Base-by-base conservation (phyloP, 2,888 invertebrate species). In the Resseliella maxima region DNA sequence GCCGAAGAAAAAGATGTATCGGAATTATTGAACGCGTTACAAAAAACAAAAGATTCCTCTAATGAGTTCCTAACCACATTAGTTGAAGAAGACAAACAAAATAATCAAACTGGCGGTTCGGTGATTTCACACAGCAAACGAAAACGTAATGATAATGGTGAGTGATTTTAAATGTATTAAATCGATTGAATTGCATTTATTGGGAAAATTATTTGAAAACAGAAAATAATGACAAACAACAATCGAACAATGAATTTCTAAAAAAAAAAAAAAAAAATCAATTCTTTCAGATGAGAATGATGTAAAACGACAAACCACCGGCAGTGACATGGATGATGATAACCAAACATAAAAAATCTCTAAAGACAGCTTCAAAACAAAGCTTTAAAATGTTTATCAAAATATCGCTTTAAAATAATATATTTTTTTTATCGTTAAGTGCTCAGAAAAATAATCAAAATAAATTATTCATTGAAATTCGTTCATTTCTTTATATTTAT, bases 21-120 rank as follows among this genome's bases (percentile, higher is more conserved):
- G 3, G 24, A 1, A n/a, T n/a, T 83, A n/a, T 83, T 83, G 38
- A 38, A 38, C n/a, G 83, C 38, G 1, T 24, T 83, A 38, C 83
- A 83, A 83, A 83, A 83, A 38, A 83, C 83, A 83, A 83, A 83
- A 38, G 83, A 83, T 83, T 83, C 38, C n/a, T 83, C 83, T 38
- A 83, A 83, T 83, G 83, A 83, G 24, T 83, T 83, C 24, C 24
- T 83, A 83, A 83, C 83, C 36, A 83, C 83, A 83, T 38, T 83
- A 10, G 83, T 83, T 1, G 83, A 83, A 24, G 38, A 83, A 38
- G 83, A 83, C 8, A 83, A 83, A 38, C 6, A 6, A n/a, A 38
- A 83, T 6, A 72, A 72, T 15, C n/a, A 38, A 83, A n/a, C 38
- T 10, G 83, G 83, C 8, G 83, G 83, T n/a, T 21, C n/a, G 0